Base-by-base conservation (phyloP, 2,797 vertebrate genomes). In the Rhinoraja longicauda region DNA sequence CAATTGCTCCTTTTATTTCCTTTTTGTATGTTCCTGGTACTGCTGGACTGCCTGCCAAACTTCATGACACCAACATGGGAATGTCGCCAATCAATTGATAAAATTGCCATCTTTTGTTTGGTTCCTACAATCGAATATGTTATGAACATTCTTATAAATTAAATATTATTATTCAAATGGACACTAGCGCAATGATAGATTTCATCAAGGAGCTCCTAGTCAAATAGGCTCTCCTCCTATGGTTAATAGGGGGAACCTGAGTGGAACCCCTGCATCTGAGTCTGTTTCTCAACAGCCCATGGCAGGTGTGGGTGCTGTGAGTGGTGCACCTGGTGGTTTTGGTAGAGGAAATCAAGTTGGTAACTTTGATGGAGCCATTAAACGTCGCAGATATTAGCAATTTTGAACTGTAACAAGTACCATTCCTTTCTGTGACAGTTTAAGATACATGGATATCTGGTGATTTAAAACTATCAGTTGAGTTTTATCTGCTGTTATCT, bases 311-410 rank as follows among this genome's bases (percentile, higher is more conserved):
- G 96, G 96, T 94, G 95, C 97, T 94, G 97, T 97, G 93, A 96
- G 95, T 96, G 97, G 97, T 96, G 97, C 96, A 96, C 95, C 97
- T 93, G 96, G 95, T 94, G 97, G 97, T 94, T 99, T 98, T 96
- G 97, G 97, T 95, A 96, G 97, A 96, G 98, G 97, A 94, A 98
- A 95, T 94, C 98, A 97, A 94, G 96, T 96, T 94, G 97, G 96
- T 94, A 97, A 96, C 94, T 98, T 98, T 96, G 98, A 99, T 93
- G 98, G 97, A 93, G 97, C 98, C 95, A 98, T 96, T 96, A 99
- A 99, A 94, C 98, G 98, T n/a, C 97, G 98, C 94, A 97, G 98
- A 97, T 99, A 97, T 93, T 99, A 96, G 96, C 92, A 67, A 73
- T 92, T 92, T 45, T 53, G 39, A 92, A 75, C 45, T 73, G 70